A percentile compares a stretch with the other conserved stretches of the same genome.
These are phyloP conservation scores for Accipiter virgatus DNA, from an alignment of 2,113 vertebrate species.

Conservation along the genomic window DNA sequence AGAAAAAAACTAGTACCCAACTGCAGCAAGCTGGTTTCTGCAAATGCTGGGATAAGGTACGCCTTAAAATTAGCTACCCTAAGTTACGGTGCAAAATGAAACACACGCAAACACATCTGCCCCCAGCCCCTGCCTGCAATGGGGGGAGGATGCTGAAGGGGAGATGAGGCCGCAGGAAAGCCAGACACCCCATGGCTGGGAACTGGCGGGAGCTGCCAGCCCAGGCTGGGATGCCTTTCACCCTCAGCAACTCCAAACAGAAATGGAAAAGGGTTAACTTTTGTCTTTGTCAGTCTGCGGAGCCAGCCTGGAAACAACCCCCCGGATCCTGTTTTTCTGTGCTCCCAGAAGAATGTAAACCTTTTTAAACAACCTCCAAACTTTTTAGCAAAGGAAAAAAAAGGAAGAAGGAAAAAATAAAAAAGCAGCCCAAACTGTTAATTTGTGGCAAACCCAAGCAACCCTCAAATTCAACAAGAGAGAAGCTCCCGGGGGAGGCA, in stretches of 20 bases:
- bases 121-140: neutral
- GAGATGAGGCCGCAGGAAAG: neutral
- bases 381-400: neutral
- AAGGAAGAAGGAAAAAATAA: neutral
- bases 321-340: neutral
- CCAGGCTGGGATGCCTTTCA: neutral
- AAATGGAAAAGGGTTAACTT: conserved; percentile 14
- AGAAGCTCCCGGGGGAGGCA: neutral
- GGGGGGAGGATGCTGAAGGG: neutral
- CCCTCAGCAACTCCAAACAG: neutral
- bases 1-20: neutral
- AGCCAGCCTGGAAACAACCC: neutral
- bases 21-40: neutral
- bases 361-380: neutral
- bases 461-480: neutral
- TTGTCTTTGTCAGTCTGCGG: neutral
- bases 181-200: rapidly evolving
- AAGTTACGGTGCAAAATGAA: neutral
- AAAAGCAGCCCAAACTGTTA: neutral
- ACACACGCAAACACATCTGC: rapidly evolving
- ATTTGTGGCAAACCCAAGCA: neutral
- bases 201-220: rapidly evolving
- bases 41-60: neutral
- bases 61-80: neutral
- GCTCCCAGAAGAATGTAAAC: conserved; percentile 44